phyloP scores from a whole-genome alignment of 2,888 invertebrate species.

The Hemicrepidius hirtus region DNA sequence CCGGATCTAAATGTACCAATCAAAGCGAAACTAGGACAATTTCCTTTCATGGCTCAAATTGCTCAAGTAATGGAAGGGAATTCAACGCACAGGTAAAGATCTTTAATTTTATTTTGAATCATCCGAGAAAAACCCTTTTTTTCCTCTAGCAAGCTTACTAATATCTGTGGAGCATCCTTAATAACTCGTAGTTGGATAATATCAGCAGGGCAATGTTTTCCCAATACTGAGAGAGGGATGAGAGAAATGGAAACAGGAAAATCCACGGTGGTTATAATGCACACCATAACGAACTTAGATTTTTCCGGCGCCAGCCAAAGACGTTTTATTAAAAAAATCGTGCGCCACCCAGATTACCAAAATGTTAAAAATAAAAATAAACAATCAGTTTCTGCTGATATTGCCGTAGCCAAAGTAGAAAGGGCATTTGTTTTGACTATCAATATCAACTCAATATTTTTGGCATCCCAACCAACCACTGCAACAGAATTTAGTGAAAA shows the following conservation, averaged over 20 bases:
- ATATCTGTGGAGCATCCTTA: constrained; percentile 69
- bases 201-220: constrained; percentile 69
- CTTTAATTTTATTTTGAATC: too few relatives aligned
- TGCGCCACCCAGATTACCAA: background rate
- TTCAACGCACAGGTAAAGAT: background rate
- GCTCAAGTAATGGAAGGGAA: background rate
- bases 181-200: constrained; percentile 68
- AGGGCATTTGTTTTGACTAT: background rate
- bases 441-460: background rate
- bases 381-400: background rate
- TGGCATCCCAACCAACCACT: background rate
- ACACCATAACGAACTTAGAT: background rate
- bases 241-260: background rate
- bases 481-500: too few relatives aligned
- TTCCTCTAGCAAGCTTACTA: constrained; percentile 58
- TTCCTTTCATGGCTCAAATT: constrained; percentile 3
- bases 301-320: background rate
- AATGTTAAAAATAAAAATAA: background rate
- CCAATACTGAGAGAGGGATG: background rate
- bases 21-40: background rate
- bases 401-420: background rate
- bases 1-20: too few relatives aligned
- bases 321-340: background rate
- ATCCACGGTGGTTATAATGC: background rate
- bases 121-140: too few relatives aligned